Conservation (phyloP, 2,113 vertebrate species). For the Suncus etruscus region DNA sequence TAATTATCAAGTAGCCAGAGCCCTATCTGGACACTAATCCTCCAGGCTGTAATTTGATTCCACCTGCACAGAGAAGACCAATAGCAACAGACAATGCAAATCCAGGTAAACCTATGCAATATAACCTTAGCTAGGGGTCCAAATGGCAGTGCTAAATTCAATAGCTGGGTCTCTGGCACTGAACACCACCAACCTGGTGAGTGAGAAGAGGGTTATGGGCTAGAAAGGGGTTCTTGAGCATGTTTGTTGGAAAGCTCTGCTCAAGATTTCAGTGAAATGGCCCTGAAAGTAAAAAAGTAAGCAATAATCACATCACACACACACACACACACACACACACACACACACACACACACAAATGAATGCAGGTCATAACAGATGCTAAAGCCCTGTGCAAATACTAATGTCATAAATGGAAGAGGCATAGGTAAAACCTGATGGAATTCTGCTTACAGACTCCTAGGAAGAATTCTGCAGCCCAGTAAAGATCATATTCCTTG, state of each 20-base stretch:
- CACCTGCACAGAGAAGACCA: slow-evolving; percentile 51
- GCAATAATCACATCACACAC: neutral
- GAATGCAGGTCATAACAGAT: neutral
- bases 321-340: neutral
- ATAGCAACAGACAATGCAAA: slow-evolving; percentile 54
- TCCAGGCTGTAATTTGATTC: slow-evolving; percentile 55
- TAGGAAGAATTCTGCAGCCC: neutral
- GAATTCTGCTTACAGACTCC: slow-evolving; percentile 16
- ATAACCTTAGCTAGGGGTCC: slow-evolving; percentile 65
- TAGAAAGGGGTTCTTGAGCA: neutral
- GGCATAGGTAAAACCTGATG: neutral
- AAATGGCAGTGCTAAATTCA: slow-evolving; percentile 64
- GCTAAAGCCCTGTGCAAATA: neutral
- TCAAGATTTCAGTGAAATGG: neutral
- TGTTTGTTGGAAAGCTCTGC: neutral
- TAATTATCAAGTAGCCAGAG: slow-evolving; percentile 50
- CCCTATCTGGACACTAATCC: slow-evolving; percentile 30
- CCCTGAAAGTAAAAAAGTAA: slow-evolving; percentile 9
- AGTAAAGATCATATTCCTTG: slow-evolving; percentile 6
- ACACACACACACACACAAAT: neutral
- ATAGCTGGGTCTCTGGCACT: neutral
- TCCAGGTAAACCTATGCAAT: slow-evolving; percentile 10
- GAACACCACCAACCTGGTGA: slow-evolving; percentile 1
- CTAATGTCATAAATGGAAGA: neutral
- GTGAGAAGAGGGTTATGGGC: neutral